These are phyloP conservation scores for Nebria brevicollis DNA, from an alignment of 2,888 invertebrate genomes.

Conservation along the genomic window DNA sequence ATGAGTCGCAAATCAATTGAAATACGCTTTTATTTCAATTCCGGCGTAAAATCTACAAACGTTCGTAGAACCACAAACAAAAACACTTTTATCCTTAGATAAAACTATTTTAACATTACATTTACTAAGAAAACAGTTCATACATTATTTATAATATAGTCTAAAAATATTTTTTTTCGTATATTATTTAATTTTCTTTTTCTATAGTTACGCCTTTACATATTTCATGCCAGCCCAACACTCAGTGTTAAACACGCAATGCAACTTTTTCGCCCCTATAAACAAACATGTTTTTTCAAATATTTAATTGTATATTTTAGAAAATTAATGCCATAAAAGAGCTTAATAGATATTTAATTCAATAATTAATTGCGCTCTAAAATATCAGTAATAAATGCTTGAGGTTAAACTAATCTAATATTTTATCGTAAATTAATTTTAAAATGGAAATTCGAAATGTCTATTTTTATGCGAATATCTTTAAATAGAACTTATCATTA, in stretches of 20 bases:
- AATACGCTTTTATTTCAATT: neutral
- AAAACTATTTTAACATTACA: too few species aligned
- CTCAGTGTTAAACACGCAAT: neutral
- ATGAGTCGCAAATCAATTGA: constrained; percentile 1
- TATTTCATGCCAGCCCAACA: neutral
- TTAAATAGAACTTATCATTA: too few species aligned
- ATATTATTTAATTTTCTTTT: neutral
- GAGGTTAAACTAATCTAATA: too few species aligned
- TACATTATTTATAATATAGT: neutral
- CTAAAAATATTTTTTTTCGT: neutral
- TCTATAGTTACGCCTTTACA: neutral
- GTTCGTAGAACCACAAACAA: too few species aligned
- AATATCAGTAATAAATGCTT: too few species aligned
- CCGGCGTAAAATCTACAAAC: neutral
- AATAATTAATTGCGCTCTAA: too few species aligned
- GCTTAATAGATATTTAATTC: too few species aligned
- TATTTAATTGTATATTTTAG: neutral
- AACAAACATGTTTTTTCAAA: neutral
- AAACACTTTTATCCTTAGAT: too few species aligned
- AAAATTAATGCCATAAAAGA: neutral
- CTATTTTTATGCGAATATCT: too few species aligned
- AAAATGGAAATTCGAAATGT: too few species aligned
- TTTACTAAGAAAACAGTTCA: neutral
- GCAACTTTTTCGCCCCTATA: neutral
- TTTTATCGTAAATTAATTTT: too few species aligned